Base-by-base conservation (phyloP, 92 coral and sea anemone species). In the Zoanthus sociatus region DNA sequence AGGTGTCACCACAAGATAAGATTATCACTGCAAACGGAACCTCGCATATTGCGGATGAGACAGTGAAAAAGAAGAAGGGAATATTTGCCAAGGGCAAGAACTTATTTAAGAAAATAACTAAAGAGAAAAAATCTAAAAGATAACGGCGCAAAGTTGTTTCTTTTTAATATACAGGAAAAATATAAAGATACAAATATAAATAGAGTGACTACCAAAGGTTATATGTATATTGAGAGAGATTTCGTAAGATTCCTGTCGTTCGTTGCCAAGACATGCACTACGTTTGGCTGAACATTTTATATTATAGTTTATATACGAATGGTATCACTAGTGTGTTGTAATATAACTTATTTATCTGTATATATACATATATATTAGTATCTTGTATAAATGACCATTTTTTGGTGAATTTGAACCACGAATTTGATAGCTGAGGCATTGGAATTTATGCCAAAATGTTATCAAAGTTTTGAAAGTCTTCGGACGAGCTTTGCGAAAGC, bases 41-140 rank as follows among this genome's bases (percentile, higher is more conserved):
- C 1, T 83, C 87, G 13, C 82, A 73, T 84, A 64, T 88, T 31
- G 87, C 76, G 12, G 87, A 89, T 26, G 94, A 92, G 70, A 93
- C 92, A 50, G 81, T 91, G 30, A 92, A 92, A 31, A 97, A 97
- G 88, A 97, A 92, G 83, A 97, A 93, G 74, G 98, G 98, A 4
- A 84, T 97, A 17, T 89, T 97, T 42, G 96, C 99, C 33, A 97
- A 97, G 77, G 99, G 99, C 51, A 97, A 92, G 58, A 94, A 92
- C 78, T 92, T 97, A 91, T 90, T 97, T 61, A 97, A 97, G 90
- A 97, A 97, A 88, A 94, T 94, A 87, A 92, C 98, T 6, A 94
- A 94, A 79, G 89, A 94, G 21, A 95, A 91, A 70, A 84, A 91
- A 14, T 78, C 94, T 21, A 91, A 88, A 71, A 91, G 94, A 88